Evolutionary conservation across 1,140 invertebrate species (phyloP).

Genomic region (Drosophila sproati): DNA sequence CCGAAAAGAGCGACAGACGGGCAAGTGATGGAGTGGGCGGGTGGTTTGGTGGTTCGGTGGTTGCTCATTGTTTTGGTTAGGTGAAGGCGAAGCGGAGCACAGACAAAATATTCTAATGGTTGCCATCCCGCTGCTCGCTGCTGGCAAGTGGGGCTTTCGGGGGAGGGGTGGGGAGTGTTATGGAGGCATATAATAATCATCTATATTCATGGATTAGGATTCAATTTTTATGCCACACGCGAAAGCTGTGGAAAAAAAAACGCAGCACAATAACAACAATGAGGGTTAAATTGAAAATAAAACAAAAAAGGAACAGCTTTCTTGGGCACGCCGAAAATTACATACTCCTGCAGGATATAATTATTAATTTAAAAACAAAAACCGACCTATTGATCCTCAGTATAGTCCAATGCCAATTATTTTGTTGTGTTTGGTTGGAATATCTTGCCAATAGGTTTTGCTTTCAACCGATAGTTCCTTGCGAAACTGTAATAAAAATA

Average conservation of each 20-base stretch:
- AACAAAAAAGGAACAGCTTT: no score
- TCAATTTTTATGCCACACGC: conserved; percentile 83
- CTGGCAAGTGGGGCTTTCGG: background rate
- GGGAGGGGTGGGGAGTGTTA: background rate
- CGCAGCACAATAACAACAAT: conserved; percentile 55
- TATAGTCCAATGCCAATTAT: no score
- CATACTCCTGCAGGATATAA: no score
- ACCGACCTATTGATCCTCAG: no score
- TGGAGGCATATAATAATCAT: conserved; percentile 83
- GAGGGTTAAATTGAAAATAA: conserved; percentile 84
- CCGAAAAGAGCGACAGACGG: background rate
- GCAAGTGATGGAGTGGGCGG: background rate
- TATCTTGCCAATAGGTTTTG: no score
- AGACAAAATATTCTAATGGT: conserved; percentile 69
- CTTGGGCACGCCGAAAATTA: no score
- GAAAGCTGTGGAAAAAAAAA: conserved; percentile 45
- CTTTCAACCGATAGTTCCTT: no score
- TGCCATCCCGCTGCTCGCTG: conserved; percentile 66
- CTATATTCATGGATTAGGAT: conserved; percentile 85
- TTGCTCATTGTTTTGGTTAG: conserved; percentile 43
- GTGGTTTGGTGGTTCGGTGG: conserved; percentile 23
- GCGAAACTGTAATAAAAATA: no score
- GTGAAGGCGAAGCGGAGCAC: conserved; percentile 32
- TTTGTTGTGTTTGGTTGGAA: no score
- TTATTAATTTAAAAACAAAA: no score